Percentiles rank a stretch among this genome's conserved stretches.
These are phyloP conservation scores for Gerris lacustris DNA, from an alignment of 2,888 invertebrate genomes.

Conservation along the genomic window DNA sequence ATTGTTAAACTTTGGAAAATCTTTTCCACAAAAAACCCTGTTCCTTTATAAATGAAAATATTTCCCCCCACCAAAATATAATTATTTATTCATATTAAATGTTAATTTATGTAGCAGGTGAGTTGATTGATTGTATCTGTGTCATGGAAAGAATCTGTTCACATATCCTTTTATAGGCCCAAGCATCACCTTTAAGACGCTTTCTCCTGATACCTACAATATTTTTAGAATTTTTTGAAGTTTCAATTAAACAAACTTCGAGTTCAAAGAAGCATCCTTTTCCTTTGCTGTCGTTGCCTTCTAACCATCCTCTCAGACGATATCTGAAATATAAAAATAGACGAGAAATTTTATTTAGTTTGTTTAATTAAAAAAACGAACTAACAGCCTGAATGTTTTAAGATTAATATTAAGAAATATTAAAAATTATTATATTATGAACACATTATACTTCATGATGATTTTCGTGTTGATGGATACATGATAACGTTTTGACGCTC, in stretches of 20 bases:
- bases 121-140: slow-evolving; percentile 27
- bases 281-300: slow-evolving; percentile 36
- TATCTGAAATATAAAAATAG: slow-evolving; percentile 41
- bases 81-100: too few species aligned
- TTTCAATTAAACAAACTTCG: slow-evolving; percentile 49
- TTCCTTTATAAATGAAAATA: too few species aligned
- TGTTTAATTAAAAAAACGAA: too few species aligned
- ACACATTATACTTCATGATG: too few species aligned
- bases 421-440: too few species aligned
- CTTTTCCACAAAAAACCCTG: too few species aligned
- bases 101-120: background rate
- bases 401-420: too few species aligned
- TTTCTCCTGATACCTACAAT: slow-evolving; percentile 56
- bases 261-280: slow-evolving; percentile 52
- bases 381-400: too few species aligned
- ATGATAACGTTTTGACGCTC: too few species aligned
- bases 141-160: slow-evolving; percentile 54
- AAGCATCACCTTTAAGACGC: slow-evolving; percentile 61
- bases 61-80: too few species aligned
- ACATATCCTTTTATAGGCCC: slow-evolving; percentile 67
- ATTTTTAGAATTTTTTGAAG: slow-evolving; percentile 32
- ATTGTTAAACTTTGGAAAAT: too few species aligned
- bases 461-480: too few species aligned
- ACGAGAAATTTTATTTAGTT: background rate
- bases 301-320: slow-evolving; percentile 50